Base-by-base conservation (phyloP, 30 jellyfish, hydroid and myxozoan species). In the Clytia hemisphaerica region DNA sequence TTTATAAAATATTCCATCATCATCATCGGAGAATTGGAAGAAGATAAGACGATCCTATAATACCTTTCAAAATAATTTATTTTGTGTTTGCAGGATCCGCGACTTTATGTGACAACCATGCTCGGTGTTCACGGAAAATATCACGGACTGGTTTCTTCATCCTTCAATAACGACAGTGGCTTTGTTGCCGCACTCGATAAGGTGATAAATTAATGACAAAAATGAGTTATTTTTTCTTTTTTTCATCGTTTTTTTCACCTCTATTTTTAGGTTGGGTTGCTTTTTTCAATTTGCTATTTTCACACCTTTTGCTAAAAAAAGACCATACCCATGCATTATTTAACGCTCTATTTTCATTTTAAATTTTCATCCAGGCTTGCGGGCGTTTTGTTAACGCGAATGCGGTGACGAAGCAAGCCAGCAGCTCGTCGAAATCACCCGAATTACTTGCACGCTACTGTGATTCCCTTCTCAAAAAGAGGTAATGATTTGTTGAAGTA, bases 171-270 rank as follows among this genome's bases (percentile, higher is more conserved):
- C 58, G 98, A 90, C 74, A 83, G 94, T 60, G 98, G 98, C 31
- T 90, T 90, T 78, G 98, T 90, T 44, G 98, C 95, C 14, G 81
- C 98, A 7, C 60, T 90, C n/a, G 98, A 90, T 61, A 90, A 78
- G 94, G 98, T 90, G n/a, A n/a, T n/a, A n/a, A n/a, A n/a, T n/a
- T n/a, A n/a, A n/a, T n/a, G n/a, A n/a, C n/a, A n/a, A n/a, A n/a
- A n/a, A n/a, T n/a, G n/a, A n/a, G n/a, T n/a, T n/a, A n/a, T n/a
- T n/a, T n/a, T n/a, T n/a, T n/a, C n/a, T n/a, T n/a, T n/a, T n/a
- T n/a, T n/a, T 16, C 54, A 42, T 42, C 54, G 14, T 21, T 0
- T 12, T 0, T 16, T 42, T 0, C 54, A 42, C 0, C 54, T 42
- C 19, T 16, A 42, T 16, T 42, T 42, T 42, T 42, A 42, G 19